Evolutionary conservation across 2,888 invertebrate species (phyloP).

Genomic region (Heliconius hortense): DNA sequence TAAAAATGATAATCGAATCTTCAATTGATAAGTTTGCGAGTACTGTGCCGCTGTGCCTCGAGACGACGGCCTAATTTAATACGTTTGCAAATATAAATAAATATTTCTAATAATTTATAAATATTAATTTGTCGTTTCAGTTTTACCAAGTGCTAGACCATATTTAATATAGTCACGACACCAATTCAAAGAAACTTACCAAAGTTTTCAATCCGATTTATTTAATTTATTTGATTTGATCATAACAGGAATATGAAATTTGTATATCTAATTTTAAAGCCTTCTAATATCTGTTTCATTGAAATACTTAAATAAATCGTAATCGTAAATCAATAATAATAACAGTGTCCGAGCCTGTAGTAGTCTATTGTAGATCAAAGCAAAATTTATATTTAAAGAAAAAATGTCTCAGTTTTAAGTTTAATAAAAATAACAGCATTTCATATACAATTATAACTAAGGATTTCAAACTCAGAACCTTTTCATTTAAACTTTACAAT

Average conservation of each 20-base stretch:
- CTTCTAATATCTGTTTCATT: background rate
- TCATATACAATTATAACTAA: too few relatives aligned
- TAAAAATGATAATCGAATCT: background rate
- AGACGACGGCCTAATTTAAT: background rate
- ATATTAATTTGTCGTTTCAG: constrained; percentile 7
- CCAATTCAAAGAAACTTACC: background rate
- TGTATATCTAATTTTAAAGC: background rate
- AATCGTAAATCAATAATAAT: background rate
- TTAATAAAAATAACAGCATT: too few relatives aligned
- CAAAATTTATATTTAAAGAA: too few relatives aligned
- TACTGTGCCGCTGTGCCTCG: background rate
- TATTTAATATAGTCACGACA: background rate
- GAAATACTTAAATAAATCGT: background rate
- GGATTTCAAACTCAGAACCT: too few relatives aligned
- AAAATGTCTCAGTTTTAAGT: too few relatives aligned
- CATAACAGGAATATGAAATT: too few relatives aligned
- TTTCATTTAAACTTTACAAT: too few relatives aligned
- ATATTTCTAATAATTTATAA: constrained; percentile 1
- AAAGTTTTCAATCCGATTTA: background rate
- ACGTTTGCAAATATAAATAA: background rate
- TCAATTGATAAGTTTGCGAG: background rate
- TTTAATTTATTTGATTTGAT: too few relatives aligned
- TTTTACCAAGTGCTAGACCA: background rate
- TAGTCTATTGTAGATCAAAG: background rate
- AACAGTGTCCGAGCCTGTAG: background rate